These are phyloP conservation scores for Anguilla rostrata DNA, from an alignment of 2,113 vertebrate species.

Conservation along the genomic window DNA sequence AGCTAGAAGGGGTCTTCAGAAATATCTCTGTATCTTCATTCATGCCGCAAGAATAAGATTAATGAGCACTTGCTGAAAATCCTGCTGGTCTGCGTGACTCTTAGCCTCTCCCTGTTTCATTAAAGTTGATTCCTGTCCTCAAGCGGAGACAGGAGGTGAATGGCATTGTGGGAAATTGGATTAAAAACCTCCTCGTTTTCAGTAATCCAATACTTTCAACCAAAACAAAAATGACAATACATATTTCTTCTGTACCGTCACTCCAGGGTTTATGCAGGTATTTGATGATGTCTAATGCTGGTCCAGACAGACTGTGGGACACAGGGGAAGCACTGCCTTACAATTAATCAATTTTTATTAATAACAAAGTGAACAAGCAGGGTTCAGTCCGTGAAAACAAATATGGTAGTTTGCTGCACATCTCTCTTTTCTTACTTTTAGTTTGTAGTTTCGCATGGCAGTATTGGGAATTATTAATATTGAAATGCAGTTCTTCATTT, in stretches of 20 bases:
- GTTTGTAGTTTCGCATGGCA: not conserved
- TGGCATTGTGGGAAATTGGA: not conserved
- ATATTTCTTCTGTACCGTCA: not conserved
- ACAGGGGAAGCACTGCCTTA: not conserved
- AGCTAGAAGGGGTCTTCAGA: not conserved
- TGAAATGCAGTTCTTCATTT: too few species aligned
- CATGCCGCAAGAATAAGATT: not conserved
- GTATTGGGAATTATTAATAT: too few species aligned
- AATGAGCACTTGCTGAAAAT: not conserved
- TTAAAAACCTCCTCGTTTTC: not conserved
- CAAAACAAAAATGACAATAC: not conserved
- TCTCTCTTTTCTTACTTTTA: not conserved
- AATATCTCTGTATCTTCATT: too few species aligned
- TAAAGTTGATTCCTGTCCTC: not conserved
- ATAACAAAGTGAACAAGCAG: not conserved
- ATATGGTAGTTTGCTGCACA: not conserved
- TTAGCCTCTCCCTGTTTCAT: not conserved
- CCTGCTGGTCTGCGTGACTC: not conserved
- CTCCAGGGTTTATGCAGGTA: too few species aligned
- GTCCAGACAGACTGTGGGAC: not conserved
- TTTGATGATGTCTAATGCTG: not conserved
- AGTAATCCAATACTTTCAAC: not conserved
- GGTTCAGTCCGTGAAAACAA: not conserved
- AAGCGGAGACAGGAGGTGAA: not conserved
- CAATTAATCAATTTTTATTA: not conserved